Evolutionary conservation across 1,140 invertebrate species (phyloP), one percentile per base, ranked within the genome.

Genomic region (Pogonomyrmex barbatus): DNA sequence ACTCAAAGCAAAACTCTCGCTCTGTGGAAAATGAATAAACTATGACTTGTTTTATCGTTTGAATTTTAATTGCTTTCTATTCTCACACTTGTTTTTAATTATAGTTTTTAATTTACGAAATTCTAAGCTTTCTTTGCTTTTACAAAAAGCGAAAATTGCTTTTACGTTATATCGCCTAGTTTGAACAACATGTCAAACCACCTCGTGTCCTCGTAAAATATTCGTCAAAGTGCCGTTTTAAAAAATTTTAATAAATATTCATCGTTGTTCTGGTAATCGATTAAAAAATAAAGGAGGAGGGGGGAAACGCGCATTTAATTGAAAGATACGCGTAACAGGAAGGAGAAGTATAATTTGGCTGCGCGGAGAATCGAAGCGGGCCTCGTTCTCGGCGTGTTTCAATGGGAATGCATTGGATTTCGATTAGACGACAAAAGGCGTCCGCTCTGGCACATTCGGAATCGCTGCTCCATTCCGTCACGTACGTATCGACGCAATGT

Each of bases 401-500:
- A 86, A 81, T 86, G 24, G 65, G 24, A 33, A 71, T 65, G 81
- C 88, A 92, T 91, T 85, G 90, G 86, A 91, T 92, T 91, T 91
- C 91, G 71, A 92, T 92, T 92, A 92, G 67, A 62, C 73, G 75
- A 58, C 84, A 89, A 89, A 89, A 88, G 75, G 42, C 47, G 30
- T 17, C n/a, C 56, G 33, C 54, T 86, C 73, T 24, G 50, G 24
- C 42, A 56, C 78, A 58, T 70, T 10, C 12, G 73, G 36, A 75
- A 79, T 87, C 79, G 58, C 3, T 45, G 10, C 12, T 56, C 42
- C 39, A 63, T 65, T 39, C 73, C 54, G 24, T 14, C 54, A 56
- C 24, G 8, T 82, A 71, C 24, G 45, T 87, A 68, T 36, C 14
- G 45, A 73, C 50, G 30, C 17, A 30, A 17, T 36, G 33, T 81